These are phyloP conservation scores for Dryobotodes eremita DNA, from an alignment of 2,888 invertebrate species.

Conservation along the genomic window DNA sequence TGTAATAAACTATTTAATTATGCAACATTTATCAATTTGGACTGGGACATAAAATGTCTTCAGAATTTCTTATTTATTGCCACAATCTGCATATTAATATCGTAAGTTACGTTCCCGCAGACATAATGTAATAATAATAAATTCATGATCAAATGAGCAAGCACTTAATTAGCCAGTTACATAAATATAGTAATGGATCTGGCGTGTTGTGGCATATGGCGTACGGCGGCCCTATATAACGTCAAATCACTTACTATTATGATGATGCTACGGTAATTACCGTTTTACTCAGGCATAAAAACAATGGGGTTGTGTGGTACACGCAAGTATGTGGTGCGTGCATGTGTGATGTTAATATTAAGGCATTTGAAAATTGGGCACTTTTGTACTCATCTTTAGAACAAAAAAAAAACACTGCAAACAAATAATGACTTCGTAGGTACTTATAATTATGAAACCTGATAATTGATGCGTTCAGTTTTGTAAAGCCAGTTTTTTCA, in stretches of 20 bases:
- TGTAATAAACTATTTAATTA: background rate
- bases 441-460: background rate
- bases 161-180: conserved; percentile 65
- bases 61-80: background rate
- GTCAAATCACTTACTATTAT: conserved; percentile 82
- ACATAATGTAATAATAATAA: conserved; percentile 43
- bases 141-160: conserved; percentile 61
- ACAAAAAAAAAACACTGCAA: background rate
- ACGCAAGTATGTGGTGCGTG: conserved; percentile 43
- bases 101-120: background rate
- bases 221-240: conserved; percentile 75
- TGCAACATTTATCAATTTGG: background rate
- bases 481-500: background rate
- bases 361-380: conserved; percentile 12
- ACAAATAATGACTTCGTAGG: background rate
- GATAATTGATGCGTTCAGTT: background rate
- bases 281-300: conserved; percentile 78
- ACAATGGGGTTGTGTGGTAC: conserved; percentile 80
- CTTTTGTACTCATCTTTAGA: background rate
- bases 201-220: conserved; percentile 64
- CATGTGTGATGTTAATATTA: conserved; percentile 18
- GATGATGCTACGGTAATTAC: conserved; percentile 83
- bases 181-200: conserved; percentile 64
- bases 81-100: conserved; percentile 29
- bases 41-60: background rate